Evolutionary conservation across 1,140 invertebrate species (phyloP).

Genomic region (Drosophila busckii): DNA sequence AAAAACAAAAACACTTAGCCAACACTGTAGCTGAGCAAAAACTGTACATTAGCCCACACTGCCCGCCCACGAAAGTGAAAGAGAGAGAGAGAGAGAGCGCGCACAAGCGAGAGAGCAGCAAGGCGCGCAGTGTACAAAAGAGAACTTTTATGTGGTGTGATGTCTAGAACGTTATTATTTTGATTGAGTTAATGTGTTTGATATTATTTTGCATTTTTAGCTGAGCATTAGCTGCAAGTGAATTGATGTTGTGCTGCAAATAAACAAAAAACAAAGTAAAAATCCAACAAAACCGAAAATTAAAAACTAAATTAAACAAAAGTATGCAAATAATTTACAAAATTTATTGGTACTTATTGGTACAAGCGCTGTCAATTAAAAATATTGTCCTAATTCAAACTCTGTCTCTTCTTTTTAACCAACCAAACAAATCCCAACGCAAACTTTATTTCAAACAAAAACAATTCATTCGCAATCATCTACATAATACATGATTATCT

Average conservation of each 20-base stretch:
- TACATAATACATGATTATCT: conserved; percentile 59
- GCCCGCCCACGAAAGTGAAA: too few species aligned
- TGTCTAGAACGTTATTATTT: conserved; percentile 12
- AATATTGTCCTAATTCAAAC: conserved; percentile 43
- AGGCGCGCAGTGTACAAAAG: conserved; percentile 33
- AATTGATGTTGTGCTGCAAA: conserved; percentile 55
- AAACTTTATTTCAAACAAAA: conserved; percentile 26
- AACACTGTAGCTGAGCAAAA: conserved; percentile 35
- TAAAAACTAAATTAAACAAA: too few species aligned
- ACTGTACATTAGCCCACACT: too few species aligned
- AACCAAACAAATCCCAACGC: conserved; percentile 12
- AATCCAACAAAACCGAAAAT: background rate
- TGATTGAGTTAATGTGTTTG: conserved; percentile 33
- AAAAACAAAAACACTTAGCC: conserved; percentile 43
- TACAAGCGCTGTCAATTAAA: conserved; percentile 34
- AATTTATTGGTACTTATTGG: conserved; percentile 17
- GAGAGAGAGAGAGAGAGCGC: background rate
- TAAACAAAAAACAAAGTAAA: conserved; percentile 10
- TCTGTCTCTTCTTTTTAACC: conserved; percentile 56
- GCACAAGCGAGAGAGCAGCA: conserved; percentile 8
- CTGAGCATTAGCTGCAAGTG: conserved; percentile 40
- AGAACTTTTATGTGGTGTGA: too few species aligned
- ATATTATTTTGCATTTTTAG: conserved; percentile 46
- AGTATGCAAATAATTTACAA: background rate
- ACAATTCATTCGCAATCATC: conserved; percentile 16